Percentiles rank a stretch among this genome's conserved stretches.
phyloP scores from a whole-genome alignment of 2,113 vertebrate genomes.

The Blennius ocellaris region DNA sequence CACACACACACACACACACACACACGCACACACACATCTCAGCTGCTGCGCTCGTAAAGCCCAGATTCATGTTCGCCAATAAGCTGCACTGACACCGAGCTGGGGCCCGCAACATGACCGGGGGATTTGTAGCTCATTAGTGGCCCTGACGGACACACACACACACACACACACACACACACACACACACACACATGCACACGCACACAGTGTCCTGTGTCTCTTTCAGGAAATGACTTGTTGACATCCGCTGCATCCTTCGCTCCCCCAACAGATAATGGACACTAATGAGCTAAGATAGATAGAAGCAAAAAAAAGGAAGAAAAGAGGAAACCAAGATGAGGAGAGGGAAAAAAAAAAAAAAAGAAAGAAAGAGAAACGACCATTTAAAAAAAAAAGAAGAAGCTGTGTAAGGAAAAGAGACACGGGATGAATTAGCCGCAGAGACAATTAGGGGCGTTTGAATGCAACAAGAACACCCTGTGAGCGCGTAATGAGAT shows the following conservation, averaged over 20 bases:
- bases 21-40: slow-evolving; percentile 24
- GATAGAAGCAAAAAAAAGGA: slow-evolving; percentile 21
- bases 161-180: slow-evolving; percentile 22
- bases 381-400: slow-evolving; percentile 6
- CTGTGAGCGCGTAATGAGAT: slow-evolving; percentile 77
- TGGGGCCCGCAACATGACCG: slow-evolving; percentile 39
- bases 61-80: slow-evolving; percentile 58
- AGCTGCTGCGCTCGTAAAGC: slow-evolving; percentile 58
- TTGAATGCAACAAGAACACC: slow-evolving; percentile 73
- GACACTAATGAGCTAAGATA: slow-evolving; percentile 56
- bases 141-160: slow-evolving; percentile 14
- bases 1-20: too few species aligned
- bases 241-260: slow-evolving; percentile 67
- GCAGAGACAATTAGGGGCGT: slow-evolving; percentile 56
- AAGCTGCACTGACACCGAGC: slow-evolving; percentile 51
- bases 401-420: slow-evolving; percentile 24
- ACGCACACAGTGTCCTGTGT: slow-evolving; percentile 25
- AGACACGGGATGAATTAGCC: slow-evolving; percentile 57
- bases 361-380: not conserved
- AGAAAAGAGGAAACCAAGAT: slow-evolving; percentile 26
- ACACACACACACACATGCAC: slow-evolving; percentile 13
- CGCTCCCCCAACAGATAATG: slow-evolving; percentile 61
- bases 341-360: not conserved
- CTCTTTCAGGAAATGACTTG: slow-evolving; percentile 68
- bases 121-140: slow-evolving; percentile 77